Base-by-base conservation (phyloP, 2,797 vertebrate genomes). In the Morelia viridis region DNA sequence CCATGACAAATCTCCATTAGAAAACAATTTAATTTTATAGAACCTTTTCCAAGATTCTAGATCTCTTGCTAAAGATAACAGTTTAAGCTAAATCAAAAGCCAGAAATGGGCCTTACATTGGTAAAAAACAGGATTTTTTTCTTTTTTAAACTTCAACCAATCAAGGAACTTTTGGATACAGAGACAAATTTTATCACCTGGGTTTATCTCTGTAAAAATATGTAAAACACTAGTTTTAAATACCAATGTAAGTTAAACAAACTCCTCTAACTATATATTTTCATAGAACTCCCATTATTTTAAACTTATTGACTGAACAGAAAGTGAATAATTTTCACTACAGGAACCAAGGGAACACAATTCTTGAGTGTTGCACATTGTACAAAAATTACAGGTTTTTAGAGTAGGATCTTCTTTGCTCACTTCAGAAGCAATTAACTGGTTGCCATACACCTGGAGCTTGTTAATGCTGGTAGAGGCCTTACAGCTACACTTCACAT, bases 351-450 rank as follows among this genome's bases (percentile, higher is more conserved):
- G 94, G 96, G 95, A 96, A 96, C 97, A 96, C 87, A 90, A 97
- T 95, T 95, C 85, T 93, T 35, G 91, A 95, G 94, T 96, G 95
- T 95, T 94, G 94, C 89, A 86, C 94, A 94, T 94, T 95, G 95
- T 94, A 53, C 91, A 96, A 94, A 96, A 96, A 96, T 96, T 96
- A 94, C 95, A 96, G 96, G 93, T 93, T 96, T 95, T 95, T 94
- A 95, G 95, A 95, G 96, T 92, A 94, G 96, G 85, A 94, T 95
- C 96, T 95, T 95, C 93, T 94, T 95, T 92, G 94, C 95, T 96
- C 96, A 95, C 95, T 96, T 97, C 96, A 96, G 97, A 97, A 97
- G 95, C 95, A 98, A 97, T 97, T 97, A 97, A 97, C 95, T 96
- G 95, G 96, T 97, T 96, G 96, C 94, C 97, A 95, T 96, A 97